A percentile compares a stretch with the other conserved stretches of the same genome.
phyloP scores from a whole-genome alignment of 2,113 vertebrate genomes.

The Sitta europaea region DNA sequence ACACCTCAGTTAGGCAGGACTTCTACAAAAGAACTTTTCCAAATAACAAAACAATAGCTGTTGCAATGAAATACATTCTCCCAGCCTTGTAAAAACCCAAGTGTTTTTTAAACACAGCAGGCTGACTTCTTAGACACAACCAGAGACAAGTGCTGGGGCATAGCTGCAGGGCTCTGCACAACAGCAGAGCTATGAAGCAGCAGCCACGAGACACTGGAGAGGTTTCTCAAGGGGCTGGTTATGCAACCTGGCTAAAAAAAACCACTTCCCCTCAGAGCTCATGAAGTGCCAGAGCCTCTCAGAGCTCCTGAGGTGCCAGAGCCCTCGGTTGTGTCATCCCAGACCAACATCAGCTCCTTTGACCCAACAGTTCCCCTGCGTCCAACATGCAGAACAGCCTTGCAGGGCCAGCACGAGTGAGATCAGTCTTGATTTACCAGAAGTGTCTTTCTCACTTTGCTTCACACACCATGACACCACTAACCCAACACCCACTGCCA shows the following conservation, averaged over 20 bases:
- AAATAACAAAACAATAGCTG: background rate
- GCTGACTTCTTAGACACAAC: background rate
- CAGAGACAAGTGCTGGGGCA: background rate
- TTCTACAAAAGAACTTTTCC: background rate
- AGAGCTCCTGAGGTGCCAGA: background rate
- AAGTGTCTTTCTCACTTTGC: background rate
- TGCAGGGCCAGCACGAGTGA: background rate
- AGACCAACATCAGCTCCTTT: background rate
- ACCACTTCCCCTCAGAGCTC: background rate
- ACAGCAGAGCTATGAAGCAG: background rate
- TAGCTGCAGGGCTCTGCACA: background rate
- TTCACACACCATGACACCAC: background rate
- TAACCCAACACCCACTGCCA: background rate
- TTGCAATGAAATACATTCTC: background rate
- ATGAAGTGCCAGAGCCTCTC: background rate
- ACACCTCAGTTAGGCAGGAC: background rate
- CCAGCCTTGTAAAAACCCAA: background rate
- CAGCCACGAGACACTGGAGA: background rate
- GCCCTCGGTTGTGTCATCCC: background rate
- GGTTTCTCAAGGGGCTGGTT: background rate
- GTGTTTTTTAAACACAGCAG: background rate
- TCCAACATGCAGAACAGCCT: background rate
- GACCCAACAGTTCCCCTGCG: rapidly evolving
- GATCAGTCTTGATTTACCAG: background rate
- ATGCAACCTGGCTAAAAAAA: background rate